Percentiles rank a stretch among this genome's conserved stretches.
Conservation (phyloP, 2,888 invertebrate genomes). For the Nysson spinosus region DNA sequence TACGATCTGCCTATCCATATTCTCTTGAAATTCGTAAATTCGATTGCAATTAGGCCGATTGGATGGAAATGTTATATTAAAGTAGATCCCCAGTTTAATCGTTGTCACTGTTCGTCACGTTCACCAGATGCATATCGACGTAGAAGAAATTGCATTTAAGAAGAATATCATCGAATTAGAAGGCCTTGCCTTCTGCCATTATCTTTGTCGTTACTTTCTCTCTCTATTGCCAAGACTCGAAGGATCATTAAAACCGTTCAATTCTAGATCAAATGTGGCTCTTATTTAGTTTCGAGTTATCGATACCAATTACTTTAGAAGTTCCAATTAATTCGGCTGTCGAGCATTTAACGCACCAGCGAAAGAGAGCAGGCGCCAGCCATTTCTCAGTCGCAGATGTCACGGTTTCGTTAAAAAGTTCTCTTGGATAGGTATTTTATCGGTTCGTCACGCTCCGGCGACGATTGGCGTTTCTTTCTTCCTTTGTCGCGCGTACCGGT, state of each 20-base stretch:
- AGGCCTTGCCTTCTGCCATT: not conserved
- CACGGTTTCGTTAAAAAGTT: constrained; percentile 55
- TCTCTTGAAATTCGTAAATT: constrained; percentile 47
- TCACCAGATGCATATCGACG: not conserved
- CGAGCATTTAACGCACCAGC: constrained; percentile 56
- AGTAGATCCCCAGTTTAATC: constrained; percentile 40
- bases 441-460: constrained; percentile 70
- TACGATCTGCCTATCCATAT: constrained; percentile 17
- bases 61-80: constrained; percentile 45
- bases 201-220: constrained; percentile 18
- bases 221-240: constrained; percentile 2
- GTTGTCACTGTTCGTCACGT: constrained; percentile 3
- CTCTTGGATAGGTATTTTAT: constrained; percentile 65
- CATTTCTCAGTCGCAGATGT: constrained; percentile 57
- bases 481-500: constrained; percentile 24
- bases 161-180: constrained; percentile 31
- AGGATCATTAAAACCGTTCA: too few species aligned
- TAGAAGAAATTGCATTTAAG: constrained; percentile 5
- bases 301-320: constrained; percentile 70
- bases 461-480: constrained; percentile 69
- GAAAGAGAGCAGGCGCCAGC: constrained; percentile 40
- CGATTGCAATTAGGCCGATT: constrained; percentile 58
- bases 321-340: constrained; percentile 71
- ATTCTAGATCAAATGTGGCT: constrained; percentile 29
- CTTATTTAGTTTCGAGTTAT: constrained; percentile 56